phyloP scores from a whole-genome alignment of 2,888 invertebrate species.

The Tupiocoris notatus region DNA sequence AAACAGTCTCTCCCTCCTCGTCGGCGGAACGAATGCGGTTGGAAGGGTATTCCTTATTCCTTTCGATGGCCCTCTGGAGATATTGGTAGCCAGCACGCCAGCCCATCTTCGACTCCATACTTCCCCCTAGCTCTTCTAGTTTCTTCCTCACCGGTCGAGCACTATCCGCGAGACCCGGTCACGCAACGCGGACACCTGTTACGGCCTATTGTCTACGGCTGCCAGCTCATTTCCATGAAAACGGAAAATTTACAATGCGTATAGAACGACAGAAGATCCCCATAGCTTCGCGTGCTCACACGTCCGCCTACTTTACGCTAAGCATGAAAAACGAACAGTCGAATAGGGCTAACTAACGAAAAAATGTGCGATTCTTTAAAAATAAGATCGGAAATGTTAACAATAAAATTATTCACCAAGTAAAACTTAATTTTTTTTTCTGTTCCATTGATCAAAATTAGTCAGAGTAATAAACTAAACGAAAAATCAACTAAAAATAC shows the following conservation, averaged over 20 bases:
- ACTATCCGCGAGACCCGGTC: not conserved
- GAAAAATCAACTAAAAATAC: too few relatives aligned
- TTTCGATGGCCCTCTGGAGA: conserved; percentile 23
- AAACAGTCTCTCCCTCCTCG: not conserved
- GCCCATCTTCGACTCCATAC: not conserved
- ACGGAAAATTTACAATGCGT: conserved; percentile 32
- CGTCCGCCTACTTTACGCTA: not conserved
- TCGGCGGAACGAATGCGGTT: not conserved
- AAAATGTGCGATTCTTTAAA: too few relatives aligned
- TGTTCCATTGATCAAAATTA: too few relatives aligned
- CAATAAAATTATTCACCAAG: too few relatives aligned
- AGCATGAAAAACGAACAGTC: too few relatives aligned
- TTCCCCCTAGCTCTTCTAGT: not conserved
- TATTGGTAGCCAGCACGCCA: conserved; percentile 36
- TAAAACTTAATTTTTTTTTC: too few relatives aligned
- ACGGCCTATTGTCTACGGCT: conserved; percentile 32
- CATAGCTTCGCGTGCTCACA: not conserved
- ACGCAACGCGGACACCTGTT: conserved; percentile 38
- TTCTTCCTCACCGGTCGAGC: not conserved
- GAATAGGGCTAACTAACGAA: too few relatives aligned
- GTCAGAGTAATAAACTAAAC: too few relatives aligned
- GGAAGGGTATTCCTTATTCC: not conserved
- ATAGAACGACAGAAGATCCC: not conserved
- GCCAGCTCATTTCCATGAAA: conserved; percentile 33
- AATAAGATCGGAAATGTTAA: too few relatives aligned